Evolutionary conservation across 2,113 vertebrate species (phyloP).

Genomic region (Halcyon senegalensis): DNA sequence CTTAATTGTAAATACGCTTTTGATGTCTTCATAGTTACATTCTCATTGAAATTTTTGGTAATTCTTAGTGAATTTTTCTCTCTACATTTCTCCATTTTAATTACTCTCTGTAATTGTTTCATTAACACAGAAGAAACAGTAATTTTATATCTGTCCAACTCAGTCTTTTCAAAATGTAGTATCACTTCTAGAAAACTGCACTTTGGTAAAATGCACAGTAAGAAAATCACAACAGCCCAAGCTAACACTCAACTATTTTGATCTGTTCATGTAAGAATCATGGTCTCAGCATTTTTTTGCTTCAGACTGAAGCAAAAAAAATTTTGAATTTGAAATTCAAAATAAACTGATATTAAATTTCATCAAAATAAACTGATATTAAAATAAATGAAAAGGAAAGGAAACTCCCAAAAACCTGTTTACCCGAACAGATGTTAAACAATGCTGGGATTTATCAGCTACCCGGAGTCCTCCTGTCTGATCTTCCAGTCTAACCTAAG

Average conservation of each 20-base stretch:
- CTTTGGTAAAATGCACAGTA: neutral
- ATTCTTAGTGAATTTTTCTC: neutral
- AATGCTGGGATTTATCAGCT: neutral
- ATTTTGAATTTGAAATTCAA: neutral
- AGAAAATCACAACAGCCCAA: neutral
- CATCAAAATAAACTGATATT: neutral
- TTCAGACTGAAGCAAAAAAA: neutral
- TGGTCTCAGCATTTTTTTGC: neutral
- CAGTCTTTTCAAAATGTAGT: neutral
- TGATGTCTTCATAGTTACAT: neutral
- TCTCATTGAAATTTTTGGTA: neutral
- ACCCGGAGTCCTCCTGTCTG: neutral
- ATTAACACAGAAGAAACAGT: neutral
- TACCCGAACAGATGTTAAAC: rapidly evolving
- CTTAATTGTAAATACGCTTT: neutral
- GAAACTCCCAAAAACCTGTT: neutral
- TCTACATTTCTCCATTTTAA: neutral
- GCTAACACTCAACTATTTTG: neutral
- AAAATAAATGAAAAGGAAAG: neutral
- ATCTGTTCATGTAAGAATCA: neutral
- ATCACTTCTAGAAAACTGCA: neutral
- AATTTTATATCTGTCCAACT: neutral
- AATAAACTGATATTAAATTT: neutral
- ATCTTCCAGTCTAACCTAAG: neutral
- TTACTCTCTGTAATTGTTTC: neutral